Evolutionary conservation across 1,140 invertebrate species (phyloP), one percentile per base, ranked within the genome.

Genomic region (Chrysomallon squamiferum): DNA sequence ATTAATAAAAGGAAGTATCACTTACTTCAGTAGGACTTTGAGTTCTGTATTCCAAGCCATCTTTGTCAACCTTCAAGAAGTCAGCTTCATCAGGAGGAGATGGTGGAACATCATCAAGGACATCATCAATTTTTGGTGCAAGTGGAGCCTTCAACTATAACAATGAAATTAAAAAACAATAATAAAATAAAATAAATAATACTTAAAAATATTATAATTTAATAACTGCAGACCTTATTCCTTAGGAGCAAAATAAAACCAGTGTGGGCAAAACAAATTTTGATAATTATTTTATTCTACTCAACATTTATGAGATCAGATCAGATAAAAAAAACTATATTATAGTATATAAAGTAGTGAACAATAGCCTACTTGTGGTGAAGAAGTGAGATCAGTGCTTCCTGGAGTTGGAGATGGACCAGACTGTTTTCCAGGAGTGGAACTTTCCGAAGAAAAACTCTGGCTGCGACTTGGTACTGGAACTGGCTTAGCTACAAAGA

Each of bases 401-500:
- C 73, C 77, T 29, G 78, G 80, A 13, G 80, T 66, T 50, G 80
- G 78, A 3, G 80, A 80, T 27, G 78, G 70, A 29, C 74, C 75
- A 11, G 79, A 69, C 49, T 75, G 68, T 65, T 77, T 80, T 20
- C 73, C 70, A 11, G 79, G 78, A 9, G 82, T 76, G 20, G 78
- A 75, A 43, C 72, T 74, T 50, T 77, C 81, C 56, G 78, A 77
- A 2, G 76, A 80, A 54, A 74, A 75, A 49, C 76, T 79, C 27
- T 74, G 77, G 57, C 73, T 78, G 66, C 78, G 69, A 29, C 72
- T 70, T 25, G 85, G 84, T 7, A 86, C 82, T 54, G 84, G 78
- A 9, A 87, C 83, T 33, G 85, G 85, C 5, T 83, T 80, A 43
- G 83, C 82, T 84, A 67, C 35, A 60, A 50, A 33, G 43, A 43